phyloP scores from a whole-genome alignment of 2,113 vertebrate genomes.

The Cromileptes altivelis region DNA sequence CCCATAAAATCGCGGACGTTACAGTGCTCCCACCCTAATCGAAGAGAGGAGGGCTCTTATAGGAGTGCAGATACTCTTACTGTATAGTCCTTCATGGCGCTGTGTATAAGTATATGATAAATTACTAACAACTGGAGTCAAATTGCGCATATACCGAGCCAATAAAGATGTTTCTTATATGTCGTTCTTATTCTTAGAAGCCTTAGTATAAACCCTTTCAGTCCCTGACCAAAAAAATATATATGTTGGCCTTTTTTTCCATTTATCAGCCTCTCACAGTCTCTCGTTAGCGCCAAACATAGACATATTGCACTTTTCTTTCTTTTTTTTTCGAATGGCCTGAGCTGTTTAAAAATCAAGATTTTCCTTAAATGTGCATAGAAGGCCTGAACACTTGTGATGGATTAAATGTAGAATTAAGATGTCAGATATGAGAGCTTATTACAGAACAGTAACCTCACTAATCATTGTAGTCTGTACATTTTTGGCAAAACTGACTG shows the following conservation, averaged over 20 bases:
- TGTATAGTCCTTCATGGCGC: not conserved
- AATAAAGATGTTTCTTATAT: not conserved
- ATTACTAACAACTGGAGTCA: not conserved
- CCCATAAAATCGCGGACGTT: not conserved
- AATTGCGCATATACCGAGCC: not conserved
- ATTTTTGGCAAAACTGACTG: not conserved
- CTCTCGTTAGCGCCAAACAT: not conserved
- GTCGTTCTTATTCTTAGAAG: not conserved
- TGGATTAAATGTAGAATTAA: not conserved
- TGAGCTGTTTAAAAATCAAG: not conserved
- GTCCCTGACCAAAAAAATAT: too few relatives aligned
- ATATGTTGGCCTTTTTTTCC: too few relatives aligned
- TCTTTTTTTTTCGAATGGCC: not conserved
- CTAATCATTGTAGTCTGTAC: not conserved
- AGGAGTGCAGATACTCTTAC: not conserved
- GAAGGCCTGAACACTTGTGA: not conserved
- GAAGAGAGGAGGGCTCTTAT: not conserved
- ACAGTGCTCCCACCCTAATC: not conserved
- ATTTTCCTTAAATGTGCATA: not conserved
- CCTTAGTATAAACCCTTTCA: not conserved
- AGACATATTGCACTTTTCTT: not conserved
- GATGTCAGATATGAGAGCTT: not conserved
- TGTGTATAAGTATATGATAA: not conserved
- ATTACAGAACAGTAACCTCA: not conserved
- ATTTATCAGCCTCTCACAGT: not conserved